Base-by-base conservation (phyloP, 2,888 invertebrate genomes). In the Plebejus melissa region DNA sequence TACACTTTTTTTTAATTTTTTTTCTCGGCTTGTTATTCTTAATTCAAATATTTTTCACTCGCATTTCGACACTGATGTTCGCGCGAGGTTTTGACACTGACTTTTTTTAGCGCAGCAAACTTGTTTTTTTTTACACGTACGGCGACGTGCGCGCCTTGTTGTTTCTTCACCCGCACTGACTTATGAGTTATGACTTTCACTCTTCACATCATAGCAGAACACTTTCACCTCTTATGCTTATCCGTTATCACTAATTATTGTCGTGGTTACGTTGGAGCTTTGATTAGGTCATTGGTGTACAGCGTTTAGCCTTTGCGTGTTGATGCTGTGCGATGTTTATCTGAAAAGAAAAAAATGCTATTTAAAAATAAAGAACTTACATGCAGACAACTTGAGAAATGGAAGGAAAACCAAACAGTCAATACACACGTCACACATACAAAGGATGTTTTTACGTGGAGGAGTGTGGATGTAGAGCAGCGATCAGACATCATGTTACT, bases 161-260 rank as follows among this genome's bases (percentile, higher is more conserved):
- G 77, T 54, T 75, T 46, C 74, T 74, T 76, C 72, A 71, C 75
- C 78, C 77, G 81, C 84, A 89, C 88, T 89, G 84, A 81, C 54
- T 76, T 69, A 9, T 46, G 46, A 46, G 46, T 11, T 46, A 46
- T 74, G 80, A 88, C 88, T 90, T 90, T 89, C 89, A 87, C 90
- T 86, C 83, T 82, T 79, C 75, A 75, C 69, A 70, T 38, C 36
- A 60, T 69, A 50, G 28, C 32, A 74, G 3, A 69, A 32, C 69
- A 75, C 75, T 81, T 82, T 77, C 78, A 83, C 84, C 85, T 85
- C 85, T 82, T 84, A 82, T 77, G 77, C 81, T 76, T 79, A 79
- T 74, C 76, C 76, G 80, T 76, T 79, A 79, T 74, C 76, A 76
- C 77, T 81, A 80, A 78, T 83, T 84, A 85, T 84, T 86, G 84